These are phyloP conservation scores for Argentina silus DNA, from an alignment of 2,797 vertebrate genomes.

Conservation along the genomic window DNA sequence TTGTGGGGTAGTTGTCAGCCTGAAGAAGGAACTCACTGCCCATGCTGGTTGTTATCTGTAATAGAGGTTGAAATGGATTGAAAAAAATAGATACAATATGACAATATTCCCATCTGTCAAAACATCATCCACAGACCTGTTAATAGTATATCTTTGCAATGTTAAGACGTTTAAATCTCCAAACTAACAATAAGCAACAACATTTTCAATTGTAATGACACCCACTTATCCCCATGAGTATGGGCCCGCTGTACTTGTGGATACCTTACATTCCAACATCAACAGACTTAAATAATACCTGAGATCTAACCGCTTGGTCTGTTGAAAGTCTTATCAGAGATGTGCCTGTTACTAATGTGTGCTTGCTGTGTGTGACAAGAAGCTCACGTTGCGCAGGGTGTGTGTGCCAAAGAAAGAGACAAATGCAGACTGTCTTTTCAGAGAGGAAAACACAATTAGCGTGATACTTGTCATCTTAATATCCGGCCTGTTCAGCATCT, in stretches of 20 bases:
- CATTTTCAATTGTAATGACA: neutral
- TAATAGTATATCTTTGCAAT: neutral
- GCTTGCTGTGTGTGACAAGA: constrained; percentile 20
- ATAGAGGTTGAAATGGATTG: constrained; percentile 9
- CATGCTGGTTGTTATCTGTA: constrained; percentile 87
- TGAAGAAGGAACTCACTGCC: constrained; percentile 93
- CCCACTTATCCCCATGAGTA: neutral
- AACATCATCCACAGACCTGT: neutral
- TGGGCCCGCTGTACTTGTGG: neutral
- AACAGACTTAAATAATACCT: neutral
- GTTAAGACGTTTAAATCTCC: neutral
- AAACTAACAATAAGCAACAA: neutral
- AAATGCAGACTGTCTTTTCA: constrained; percentile 25
- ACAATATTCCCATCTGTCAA: neutral
- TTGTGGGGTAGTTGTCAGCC: constrained; percentile 83
- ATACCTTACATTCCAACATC: neutral
- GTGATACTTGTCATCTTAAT: constrained; percentile 59
- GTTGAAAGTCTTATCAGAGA: neutral
- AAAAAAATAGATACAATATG: neutral
- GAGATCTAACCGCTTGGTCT: constrained; percentile 1
- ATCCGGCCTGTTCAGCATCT: constrained; percentile 47
- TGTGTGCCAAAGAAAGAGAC: constrained; percentile 11
- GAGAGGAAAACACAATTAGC: constrained; percentile 40
- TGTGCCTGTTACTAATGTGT: constrained; percentile 3
- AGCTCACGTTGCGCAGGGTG: constrained; percentile 24